Conservation (phyloP, 2,113 vertebrate species). For the Terrapene triunguis region DNA sequence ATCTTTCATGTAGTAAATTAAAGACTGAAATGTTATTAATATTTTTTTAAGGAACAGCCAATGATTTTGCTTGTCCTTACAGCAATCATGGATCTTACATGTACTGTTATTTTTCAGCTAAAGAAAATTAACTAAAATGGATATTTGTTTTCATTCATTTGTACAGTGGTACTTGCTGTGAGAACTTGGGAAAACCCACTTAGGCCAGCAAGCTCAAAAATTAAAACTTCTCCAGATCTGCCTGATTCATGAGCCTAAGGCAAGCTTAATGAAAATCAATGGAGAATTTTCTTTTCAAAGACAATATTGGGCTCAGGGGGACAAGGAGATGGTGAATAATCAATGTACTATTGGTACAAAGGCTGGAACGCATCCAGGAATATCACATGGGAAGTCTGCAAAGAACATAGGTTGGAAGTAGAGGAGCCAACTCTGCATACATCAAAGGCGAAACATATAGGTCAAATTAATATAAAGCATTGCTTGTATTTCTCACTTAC, state of each 20-base stretch:
- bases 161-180: neutral
- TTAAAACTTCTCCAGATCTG: neutral
- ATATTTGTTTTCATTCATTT: neutral
- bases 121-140: neutral
- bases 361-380: neutral
- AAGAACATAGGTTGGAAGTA: accelerated
- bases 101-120: neutral
- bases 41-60: neutral
- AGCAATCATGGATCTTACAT: neutral
- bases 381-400: neutral
- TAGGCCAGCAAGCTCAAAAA: neutral
- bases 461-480: neutral
- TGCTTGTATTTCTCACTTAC: neutral
- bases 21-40: neutral
- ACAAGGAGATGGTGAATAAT: neutral
- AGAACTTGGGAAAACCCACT: neutral
- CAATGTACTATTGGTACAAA: neutral
- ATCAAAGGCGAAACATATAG: neutral
- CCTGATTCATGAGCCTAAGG: neutral
- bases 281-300: neutral
- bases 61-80: neutral
- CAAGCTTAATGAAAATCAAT: neutral
- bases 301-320: neutral
- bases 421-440: neutral
- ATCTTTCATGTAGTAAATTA: neutral